Evolutionary conservation across 2,888 invertebrate genomes (phyloP).

Genomic region (Galerucella calmariensis): DNA sequence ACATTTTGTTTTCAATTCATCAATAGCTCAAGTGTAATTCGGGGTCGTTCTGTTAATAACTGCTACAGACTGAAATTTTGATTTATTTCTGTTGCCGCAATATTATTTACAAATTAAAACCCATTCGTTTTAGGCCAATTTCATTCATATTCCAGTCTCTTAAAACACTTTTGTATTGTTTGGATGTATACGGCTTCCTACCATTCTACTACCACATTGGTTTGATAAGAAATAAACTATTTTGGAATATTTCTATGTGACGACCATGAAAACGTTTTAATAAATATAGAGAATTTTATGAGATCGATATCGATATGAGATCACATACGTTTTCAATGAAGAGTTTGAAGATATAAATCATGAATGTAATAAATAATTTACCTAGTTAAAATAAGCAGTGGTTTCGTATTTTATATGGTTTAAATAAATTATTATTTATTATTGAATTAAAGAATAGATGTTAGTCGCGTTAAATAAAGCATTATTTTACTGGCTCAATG

Average conservation of each 20-base stretch:
- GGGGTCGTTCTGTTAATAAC: background rate
- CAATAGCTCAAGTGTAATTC: background rate
- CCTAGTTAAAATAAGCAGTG: too few species aligned
- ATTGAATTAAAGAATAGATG: too few species aligned
- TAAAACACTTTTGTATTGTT: background rate
- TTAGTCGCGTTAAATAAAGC: too few species aligned
- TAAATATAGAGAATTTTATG: too few species aligned
- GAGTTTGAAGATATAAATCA: too few species aligned
- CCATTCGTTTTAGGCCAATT: background rate
- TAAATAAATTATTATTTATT: too few species aligned
- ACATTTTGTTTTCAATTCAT: too few species aligned
- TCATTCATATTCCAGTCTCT: background rate
- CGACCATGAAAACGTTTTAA: background rate
- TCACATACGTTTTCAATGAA: background rate
- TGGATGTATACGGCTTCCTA: background rate
- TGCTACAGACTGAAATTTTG: background rate
- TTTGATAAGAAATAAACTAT: background rate
- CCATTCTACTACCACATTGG: background rate
- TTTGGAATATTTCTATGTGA: background rate
- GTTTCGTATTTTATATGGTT: too few species aligned
- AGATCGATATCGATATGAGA: background rate
- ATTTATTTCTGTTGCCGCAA: background rate
- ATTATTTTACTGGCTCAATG: too few species aligned
- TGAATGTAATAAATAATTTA: too few species aligned
- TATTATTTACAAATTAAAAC: background rate